These are phyloP conservation scores for Heterodera schachtii DNA, from an alignment of 1,140 invertebrate genomes.

Conservation along the genomic window DNA sequence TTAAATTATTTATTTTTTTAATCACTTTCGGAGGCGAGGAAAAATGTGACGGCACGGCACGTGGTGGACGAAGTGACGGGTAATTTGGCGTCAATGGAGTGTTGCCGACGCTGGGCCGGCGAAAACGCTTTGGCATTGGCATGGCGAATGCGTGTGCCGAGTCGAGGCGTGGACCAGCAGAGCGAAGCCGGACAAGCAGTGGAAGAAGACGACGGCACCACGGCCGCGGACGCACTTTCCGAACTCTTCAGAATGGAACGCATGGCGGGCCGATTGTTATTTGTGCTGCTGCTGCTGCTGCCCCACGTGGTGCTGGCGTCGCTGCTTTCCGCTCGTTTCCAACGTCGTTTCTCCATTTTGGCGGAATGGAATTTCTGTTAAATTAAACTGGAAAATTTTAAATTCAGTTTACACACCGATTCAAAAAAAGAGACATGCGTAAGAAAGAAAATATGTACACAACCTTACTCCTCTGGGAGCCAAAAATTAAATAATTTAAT, in stretches of 20 bases:
- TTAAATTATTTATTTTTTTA: not conserved
- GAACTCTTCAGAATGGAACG: not conserved
- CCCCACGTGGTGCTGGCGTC: not conserved
- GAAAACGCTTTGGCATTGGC: not conserved
- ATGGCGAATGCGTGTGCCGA: not conserved
- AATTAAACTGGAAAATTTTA: no score
- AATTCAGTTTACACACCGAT: no score
- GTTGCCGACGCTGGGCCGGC: not conserved
- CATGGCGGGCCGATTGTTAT: not conserved
- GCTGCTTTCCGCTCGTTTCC: not conserved
- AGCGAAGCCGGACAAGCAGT: not conserved
- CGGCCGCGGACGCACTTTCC: not conserved
- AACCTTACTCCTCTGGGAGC: no score
- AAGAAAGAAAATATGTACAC: no score
- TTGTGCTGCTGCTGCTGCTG: not conserved
- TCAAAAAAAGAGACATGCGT: no score
- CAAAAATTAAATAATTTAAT: no score
- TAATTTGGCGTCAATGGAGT: not conserved
- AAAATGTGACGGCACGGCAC: slow-evolving; percentile 1
- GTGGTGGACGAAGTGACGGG: not conserved
- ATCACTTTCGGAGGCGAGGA: slow-evolving; percentile 11
- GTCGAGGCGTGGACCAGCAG: no score
- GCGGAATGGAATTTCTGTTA: no score
- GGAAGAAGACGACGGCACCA: not conserved
- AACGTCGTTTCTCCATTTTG: not conserved